A percentile compares a stretch with the other conserved stretches of the same genome.
These are phyloP conservation scores for Brenthis hecate DNA, from an alignment of 2,888 invertebrate genomes.

Conservation along the genomic window DNA sequence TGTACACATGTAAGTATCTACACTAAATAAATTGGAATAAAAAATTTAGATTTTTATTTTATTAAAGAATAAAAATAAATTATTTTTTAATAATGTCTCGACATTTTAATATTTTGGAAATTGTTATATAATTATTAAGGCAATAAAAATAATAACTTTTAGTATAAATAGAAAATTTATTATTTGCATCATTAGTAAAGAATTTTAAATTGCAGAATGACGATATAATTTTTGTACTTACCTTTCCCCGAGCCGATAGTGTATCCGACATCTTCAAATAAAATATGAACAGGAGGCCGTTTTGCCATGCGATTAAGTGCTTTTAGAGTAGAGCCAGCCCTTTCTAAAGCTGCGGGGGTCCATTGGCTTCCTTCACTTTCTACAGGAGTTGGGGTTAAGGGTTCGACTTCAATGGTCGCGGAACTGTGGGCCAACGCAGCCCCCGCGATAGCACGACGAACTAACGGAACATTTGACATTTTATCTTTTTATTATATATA, in stretches of 20 bases:
- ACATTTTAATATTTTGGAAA: too few relatives aligned
- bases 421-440: conserved; percentile 61
- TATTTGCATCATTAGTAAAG: too few relatives aligned
- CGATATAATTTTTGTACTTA: conserved; percentile 40
- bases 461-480: conserved; percentile 68
- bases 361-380: conserved; percentile 54
- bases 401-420: conserved; percentile 37
- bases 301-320: conserved; percentile 82
- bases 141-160: too few relatives aligned
- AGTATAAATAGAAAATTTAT: too few relatives aligned
- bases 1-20: too few relatives aligned
- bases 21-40: too few relatives aligned
- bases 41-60: too few relatives aligned
- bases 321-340: conserved; percentile 76
- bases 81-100: too few relatives aligned
- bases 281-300: conserved; percentile 81
- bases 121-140: too few relatives aligned
- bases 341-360: conserved; percentile 76
- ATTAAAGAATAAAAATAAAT: too few relatives aligned
- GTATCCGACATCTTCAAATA: conserved; percentile 83
- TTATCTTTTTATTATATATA: conserved; percentile 32
- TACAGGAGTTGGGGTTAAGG: conserved; percentile 33
- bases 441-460: conserved; percentile 71
- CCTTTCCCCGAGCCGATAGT: conserved; percentile 75
- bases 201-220: too few relatives aligned